phyloP scores from a whole-genome alignment of 1,140 invertebrate species.

The Drosophila nannoptera region DNA sequence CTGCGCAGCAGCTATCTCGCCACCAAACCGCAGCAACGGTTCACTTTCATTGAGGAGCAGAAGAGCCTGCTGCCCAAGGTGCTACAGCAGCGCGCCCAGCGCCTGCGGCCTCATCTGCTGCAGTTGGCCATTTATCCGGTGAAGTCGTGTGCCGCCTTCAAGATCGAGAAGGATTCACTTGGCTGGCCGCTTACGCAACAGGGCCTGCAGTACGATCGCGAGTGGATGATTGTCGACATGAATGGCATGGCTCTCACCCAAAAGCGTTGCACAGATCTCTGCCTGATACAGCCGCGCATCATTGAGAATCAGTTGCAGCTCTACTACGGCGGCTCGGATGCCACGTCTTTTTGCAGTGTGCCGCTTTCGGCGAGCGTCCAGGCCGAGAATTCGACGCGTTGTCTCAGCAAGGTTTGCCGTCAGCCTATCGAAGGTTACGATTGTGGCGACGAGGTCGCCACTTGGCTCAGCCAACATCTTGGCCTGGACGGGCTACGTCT shows the following conservation, averaged over 20 bases:
- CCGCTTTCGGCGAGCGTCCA: slow-evolving; percentile 46
- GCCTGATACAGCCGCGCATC: slow-evolving; percentile 86
- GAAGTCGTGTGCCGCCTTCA: slow-evolving; percentile 93
- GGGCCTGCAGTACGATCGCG: slow-evolving; percentile 92
- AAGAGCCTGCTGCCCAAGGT: slow-evolving; percentile 43
- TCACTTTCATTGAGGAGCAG: slow-evolving; percentile 49
- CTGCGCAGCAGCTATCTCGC: slow-evolving; percentile 82
- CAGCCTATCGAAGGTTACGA: slow-evolving; percentile 89
- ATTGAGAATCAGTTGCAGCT: slow-evolving; percentile 84
- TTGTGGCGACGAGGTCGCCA: slow-evolving; percentile 88
- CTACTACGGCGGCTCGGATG: slow-evolving; percentile 79
- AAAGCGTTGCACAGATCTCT: slow-evolving; percentile 89
- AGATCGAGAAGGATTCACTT: slow-evolving; percentile 79
- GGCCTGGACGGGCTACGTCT: slow-evolving; percentile 84
- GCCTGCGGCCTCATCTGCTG: slow-evolving; percentile 71
- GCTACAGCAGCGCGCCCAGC: slow-evolving; percentile 50
- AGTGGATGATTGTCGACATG: slow-evolving; percentile 93
- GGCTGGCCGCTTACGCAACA: slow-evolving; percentile 86
- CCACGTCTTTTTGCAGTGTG: slow-evolving; percentile 19
- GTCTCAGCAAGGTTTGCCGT: slow-evolving; percentile 90
- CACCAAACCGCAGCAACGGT: slow-evolving; percentile 34
- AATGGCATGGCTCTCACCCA: slow-evolving; percentile 91
- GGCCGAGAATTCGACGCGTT: slow-evolving; percentile 79
- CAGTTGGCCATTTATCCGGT: slow-evolving; percentile 94
- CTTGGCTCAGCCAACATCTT: slow-evolving; percentile 87